These are phyloP conservation scores for Semibalanus balanoides DNA, from an alignment of 1,140 invertebrate genomes.

Conservation along the genomic window DNA sequence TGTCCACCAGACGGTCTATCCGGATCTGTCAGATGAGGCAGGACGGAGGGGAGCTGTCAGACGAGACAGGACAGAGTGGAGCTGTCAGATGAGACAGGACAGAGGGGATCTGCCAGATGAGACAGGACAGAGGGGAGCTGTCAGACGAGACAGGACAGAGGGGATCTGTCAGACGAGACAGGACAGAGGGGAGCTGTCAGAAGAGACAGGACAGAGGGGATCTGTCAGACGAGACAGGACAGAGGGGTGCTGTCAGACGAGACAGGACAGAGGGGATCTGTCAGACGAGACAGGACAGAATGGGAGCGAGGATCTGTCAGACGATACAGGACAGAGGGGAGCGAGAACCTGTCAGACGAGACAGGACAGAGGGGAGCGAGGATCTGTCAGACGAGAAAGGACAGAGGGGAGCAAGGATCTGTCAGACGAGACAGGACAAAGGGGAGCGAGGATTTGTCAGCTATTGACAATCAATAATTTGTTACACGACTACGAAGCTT, in stretches of 20 bases:
- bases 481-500: too few relatives aligned
- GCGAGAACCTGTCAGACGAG: neutral
- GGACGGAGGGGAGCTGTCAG: slow-evolving; percentile 18
- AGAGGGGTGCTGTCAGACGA: neutral
- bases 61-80: slow-evolving; percentile 20
- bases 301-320: neutral
- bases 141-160: neutral
- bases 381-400: neutral
- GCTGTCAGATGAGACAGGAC: slow-evolving; percentile 24
- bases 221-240: neutral
- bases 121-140: slow-evolving; percentile 10
- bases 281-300: neutral
- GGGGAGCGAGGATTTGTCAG: neutral
- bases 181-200: neutral
- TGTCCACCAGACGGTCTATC: slow-evolving; percentile 76
- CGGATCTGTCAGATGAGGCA: slow-evolving; percentile 44
- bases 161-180: neutral
- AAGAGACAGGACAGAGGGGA: neutral
- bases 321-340: neutral
- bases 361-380: neutral
- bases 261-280: neutral
- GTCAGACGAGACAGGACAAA: neutral
- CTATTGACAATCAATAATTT: too few relatives aligned
- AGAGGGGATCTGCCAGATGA: slow-evolving; percentile 23
- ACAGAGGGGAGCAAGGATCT: neutral